Conservation (phyloP, 1,140 invertebrate genomes). For the Drosophila guanche region DNA sequence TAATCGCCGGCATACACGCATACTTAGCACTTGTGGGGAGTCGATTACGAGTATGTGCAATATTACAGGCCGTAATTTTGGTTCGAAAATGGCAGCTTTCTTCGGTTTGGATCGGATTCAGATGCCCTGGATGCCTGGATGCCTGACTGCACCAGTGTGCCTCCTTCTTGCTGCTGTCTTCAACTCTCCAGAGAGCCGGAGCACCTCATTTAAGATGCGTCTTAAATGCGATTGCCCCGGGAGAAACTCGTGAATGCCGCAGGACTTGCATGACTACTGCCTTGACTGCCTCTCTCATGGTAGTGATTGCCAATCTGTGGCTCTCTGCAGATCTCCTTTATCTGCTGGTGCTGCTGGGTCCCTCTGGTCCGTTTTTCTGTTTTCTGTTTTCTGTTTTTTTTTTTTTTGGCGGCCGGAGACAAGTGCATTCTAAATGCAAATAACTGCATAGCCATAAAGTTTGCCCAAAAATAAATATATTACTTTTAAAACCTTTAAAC, state of each 20-base stretch:
- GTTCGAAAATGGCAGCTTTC: slow-evolving; percentile 63
- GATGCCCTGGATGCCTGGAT: background rate
- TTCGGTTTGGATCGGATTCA: slow-evolving; percentile 29
- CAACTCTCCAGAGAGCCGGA: slow-evolving; percentile 42
- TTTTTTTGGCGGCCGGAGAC: slow-evolving; percentile 23
- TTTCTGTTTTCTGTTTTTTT: too few species aligned
- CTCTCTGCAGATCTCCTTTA: slow-evolving; percentile 31
- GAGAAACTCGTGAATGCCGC: slow-evolving; percentile 79
- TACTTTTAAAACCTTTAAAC: too few species aligned
- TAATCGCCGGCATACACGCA: slow-evolving; percentile 19
- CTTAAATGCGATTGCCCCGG: slow-evolving; percentile 70
- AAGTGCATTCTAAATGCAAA: slow-evolving; percentile 54
- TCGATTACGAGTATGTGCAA: background rate
- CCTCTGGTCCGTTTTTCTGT: background rate
- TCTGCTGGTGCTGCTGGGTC: slow-evolving; percentile 17
- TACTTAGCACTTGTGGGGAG: slow-evolving; percentile 7
- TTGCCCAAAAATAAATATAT: slow-evolving; percentile 17
- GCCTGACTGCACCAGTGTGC: slow-evolving; percentile 23
- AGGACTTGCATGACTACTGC: slow-evolving; percentile 77
- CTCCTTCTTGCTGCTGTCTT: too few species aligned
- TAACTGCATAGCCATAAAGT: slow-evolving; percentile 26
- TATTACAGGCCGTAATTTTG: slow-evolving; percentile 20
- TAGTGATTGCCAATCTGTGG: slow-evolving; percentile 36
- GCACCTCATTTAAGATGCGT: slow-evolving; percentile 80
- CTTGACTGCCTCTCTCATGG: slow-evolving; percentile 40